Base-by-base conservation (phyloP, 2,113 vertebrate genomes). In the Podarcis cretensis region DNA sequence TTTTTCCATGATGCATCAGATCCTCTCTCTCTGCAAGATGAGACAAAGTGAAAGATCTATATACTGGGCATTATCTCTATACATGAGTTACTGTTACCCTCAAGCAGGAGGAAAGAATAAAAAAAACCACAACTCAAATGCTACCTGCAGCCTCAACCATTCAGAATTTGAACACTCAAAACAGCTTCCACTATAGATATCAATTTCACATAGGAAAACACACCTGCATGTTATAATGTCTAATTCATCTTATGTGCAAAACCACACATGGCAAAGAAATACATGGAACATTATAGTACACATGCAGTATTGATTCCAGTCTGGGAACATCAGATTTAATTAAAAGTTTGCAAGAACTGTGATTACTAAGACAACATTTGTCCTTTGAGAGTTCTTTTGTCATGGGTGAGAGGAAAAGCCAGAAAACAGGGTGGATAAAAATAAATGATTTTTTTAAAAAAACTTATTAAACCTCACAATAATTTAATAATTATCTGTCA, bases 1-100 rank as follows among this genome's bases (percentile, higher is more conserved):
- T 99, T 98, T 92, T 98, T 98, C 99, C 99, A 99, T 5, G 99
- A 99, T 0, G 99, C 99, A 96, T 99, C 99, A 13, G 99, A 99
- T 85, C 98, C 99, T 92, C 96, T 98, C 1, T 96, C 95, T 80
- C 99, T 99, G 86, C 23, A 92, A 92, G 65, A 16, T 83, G 9
- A 35, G 86, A 76, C 3, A 83, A 8, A 54, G 14, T 14, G 90
- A 77, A 92, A 27, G 40, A 4, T 37, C 43, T 23, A 57, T 4
- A 12, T 30, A 16, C 35, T 48, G 12, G 73, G 8, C n/a, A 83
- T 76, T 7, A 30, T 43, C 21, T 82, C 10, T 59, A 48, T 9
- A 74, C 71, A 73, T n/a, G 12, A 35, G 48, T 43, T 8, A 25
- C 65, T 10, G 16, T 8, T 40, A 35, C 10, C 35, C 59, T 66